Base-by-base conservation (phyloP, 1,140 invertebrate species). In the Bombus terrestris region DNA sequence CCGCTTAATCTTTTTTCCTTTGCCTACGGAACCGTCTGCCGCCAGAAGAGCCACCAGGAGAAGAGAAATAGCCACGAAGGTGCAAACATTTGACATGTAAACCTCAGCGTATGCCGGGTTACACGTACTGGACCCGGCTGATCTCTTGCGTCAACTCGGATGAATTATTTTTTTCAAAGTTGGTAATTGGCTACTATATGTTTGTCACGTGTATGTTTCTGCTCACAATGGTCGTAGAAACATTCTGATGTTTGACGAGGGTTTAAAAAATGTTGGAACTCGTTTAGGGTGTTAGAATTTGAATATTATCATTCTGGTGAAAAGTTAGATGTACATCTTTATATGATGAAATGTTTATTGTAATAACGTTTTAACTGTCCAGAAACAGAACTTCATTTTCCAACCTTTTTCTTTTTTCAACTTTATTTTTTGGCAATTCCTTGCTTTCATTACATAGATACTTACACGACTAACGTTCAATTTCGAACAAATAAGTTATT, bases 1-100 rank as follows among this genome's bases (percentile, higher is more conserved):
- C 66, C 76, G 83, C 83, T 79, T 85, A 80, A 85, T 85, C 83
- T 80, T 85, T 80, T 73, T 47, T 73, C 57, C 77, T 85, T 81
- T 64, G 9, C 57, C 78, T 12, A 41, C 32, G 39, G 22, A 57
- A 83, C 82, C 37, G 83, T 72, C 83, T 62, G 74, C 32, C 13
- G 75, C 10, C 47, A 39, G 37, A 72, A 57, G 62, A 78, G 41
- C 18, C 3, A 25, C 57, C 2, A 10, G 53, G 18, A 22, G 47
- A 80, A 85, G 53, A 62, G 83, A 53, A 85, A 81, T 39, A 18
- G 28, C 32, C 68, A 12, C n/a, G 32, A 43, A 64, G 53, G 53
- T 47, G 83, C 77, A 85, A 85, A 85, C 41, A 73, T 85, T 85
- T 79, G 57, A 72, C 43, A 5, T 79, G 37, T 47, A 43, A 66